Conservation (phyloP, 2,797 vertebrate species). For the Anguilla marmorata region DNA sequence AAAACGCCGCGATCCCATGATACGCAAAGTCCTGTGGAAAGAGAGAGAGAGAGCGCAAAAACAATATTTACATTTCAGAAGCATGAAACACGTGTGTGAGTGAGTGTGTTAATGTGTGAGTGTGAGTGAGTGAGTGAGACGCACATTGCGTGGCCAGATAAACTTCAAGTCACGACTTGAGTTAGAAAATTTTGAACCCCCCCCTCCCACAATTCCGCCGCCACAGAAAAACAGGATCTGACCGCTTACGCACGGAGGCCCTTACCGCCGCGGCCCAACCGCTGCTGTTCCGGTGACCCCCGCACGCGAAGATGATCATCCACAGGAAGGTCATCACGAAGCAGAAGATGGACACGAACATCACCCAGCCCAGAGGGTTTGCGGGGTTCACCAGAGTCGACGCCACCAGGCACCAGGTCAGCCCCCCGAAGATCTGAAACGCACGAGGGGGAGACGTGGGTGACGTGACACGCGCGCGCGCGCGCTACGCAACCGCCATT, state of each 20-base stretch:
- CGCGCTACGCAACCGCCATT: too few relatives aligned
- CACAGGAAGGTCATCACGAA: conserved; percentile 79
- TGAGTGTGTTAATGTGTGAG: too few relatives aligned
- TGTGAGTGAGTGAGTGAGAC: too few relatives aligned
- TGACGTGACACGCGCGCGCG: not conserved
- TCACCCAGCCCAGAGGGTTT: conserved; percentile 83
- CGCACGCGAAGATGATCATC: conserved; percentile 70
- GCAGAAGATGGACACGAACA: conserved; percentile 89
- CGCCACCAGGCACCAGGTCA: conserved; percentile 87
- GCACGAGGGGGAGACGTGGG: not conserved
- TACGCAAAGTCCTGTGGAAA: conserved; percentile 65
- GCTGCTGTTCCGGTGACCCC: conserved; percentile 61
- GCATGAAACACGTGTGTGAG: too few relatives aligned
- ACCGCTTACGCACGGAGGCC: not conserved
- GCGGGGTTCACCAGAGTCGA: not conserved
- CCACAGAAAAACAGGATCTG: too few relatives aligned
- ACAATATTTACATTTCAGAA: not conserved
- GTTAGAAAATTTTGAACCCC: not conserved
- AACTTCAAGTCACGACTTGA: not conserved
- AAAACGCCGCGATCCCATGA: conserved; percentile 65
- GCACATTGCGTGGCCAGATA: not conserved
- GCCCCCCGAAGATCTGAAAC: conserved; percentile 72
- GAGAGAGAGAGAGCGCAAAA: not conserved
- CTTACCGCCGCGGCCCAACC: conserved; percentile 68
- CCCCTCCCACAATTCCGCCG: too few relatives aligned